These are phyloP conservation scores for Uloborus diversus DNA, from an alignment of 1,140 invertebrate genomes.

Conservation along the genomic window DNA sequence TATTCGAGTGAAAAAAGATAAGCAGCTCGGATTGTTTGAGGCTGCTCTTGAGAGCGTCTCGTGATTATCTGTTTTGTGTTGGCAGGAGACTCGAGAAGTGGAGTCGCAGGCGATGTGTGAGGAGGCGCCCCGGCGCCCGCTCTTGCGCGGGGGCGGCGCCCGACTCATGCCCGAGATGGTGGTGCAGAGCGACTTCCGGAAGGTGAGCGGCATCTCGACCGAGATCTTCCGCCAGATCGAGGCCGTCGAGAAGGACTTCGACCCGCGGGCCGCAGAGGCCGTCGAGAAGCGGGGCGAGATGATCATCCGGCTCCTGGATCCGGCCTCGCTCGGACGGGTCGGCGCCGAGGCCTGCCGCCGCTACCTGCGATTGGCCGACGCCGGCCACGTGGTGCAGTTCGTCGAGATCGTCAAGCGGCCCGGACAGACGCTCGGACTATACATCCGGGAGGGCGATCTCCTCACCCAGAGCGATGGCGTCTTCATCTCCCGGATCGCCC, in stretches of 20 bases:
- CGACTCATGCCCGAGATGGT: constrained; percentile 79
- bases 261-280: constrained; percentile 83
- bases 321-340: constrained; percentile 78
- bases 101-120: constrained; percentile 39
- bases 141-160: constrained; percentile 4
- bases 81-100: constrained; percentile 44
- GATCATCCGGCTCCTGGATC: constrained; percentile 89
- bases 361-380: constrained; percentile 53
- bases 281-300: constrained; percentile 93
- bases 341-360: constrained; percentile 73
- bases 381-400: constrained; percentile 77
- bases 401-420: constrained; percentile 99
- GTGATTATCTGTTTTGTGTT: background rate
- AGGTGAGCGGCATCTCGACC: constrained; percentile 77
- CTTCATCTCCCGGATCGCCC: constrained; percentile 97
- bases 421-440: constrained; percentile 96
- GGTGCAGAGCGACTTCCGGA: constrained; percentile 91
- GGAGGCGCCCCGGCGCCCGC: constrained; percentile 1
- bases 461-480: constrained; percentile 93
- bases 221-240: constrained; percentile 97
- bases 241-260: constrained; percentile 93
- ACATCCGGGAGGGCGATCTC: constrained; percentile 96
- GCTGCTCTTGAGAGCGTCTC: too few relatives aligned
- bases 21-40: too few relatives aligned
- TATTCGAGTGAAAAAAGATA: too few relatives aligned